phyloP scores from a whole-genome alignment of 2,113 vertebrate species.

The Ptychochromis oligacanthus region DNA sequence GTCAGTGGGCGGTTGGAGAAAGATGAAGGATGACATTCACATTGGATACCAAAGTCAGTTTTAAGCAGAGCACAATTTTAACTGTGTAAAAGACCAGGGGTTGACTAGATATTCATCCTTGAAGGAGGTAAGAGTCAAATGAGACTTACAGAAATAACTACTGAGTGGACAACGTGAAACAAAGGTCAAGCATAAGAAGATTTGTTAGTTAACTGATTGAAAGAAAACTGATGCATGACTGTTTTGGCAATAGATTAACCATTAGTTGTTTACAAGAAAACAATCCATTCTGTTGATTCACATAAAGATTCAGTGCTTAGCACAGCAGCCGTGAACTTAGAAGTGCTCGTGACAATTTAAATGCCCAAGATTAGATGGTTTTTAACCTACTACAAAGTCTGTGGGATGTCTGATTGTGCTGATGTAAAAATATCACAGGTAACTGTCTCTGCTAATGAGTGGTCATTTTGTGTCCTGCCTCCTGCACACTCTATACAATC shows the following conservation, averaged over 20 bases:
- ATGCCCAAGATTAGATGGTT: neutral
- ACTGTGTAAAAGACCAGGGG: neutral
- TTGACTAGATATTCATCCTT: neutral
- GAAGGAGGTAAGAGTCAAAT: neutral
- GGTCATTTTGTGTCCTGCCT: neutral
- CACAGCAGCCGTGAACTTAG: neutral
- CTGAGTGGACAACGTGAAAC: neutral
- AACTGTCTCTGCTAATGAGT: rapidly evolving
- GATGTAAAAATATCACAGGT: neutral
- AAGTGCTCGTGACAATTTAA: neutral
- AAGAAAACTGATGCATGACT: neutral
- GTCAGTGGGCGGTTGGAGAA: neutral
- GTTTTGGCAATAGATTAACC: neutral
- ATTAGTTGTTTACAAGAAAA: neutral
- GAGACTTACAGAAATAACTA: neutral
- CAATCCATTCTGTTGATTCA: neutral
- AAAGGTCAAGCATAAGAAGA: too few relatives aligned
- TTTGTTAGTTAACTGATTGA: neutral
- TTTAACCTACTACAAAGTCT: neutral
- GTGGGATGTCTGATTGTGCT: neutral
- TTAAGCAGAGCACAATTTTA: neutral
- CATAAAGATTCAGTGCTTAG: neutral
- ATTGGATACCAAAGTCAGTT: neutral
- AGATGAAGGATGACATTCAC: neutral
- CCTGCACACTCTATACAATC: neutral